phyloP scores from a whole-genome alignment of 2,113 vertebrate species.

The Chaetodon trifascialis region DNA sequence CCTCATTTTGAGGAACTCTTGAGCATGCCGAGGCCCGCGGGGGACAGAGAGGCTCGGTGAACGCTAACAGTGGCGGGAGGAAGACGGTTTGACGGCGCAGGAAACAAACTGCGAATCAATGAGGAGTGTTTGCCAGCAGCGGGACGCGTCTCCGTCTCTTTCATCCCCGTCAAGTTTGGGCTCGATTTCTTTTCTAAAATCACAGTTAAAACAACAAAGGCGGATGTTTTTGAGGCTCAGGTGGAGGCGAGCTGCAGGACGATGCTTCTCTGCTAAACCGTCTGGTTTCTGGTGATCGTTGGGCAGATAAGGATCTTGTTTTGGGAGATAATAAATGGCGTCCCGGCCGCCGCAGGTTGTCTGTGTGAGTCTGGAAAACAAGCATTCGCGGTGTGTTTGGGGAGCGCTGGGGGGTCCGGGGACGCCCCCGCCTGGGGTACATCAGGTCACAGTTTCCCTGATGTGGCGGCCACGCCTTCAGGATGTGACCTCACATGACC shows the following conservation, averaged over 20 bases:
- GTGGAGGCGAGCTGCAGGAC: background rate
- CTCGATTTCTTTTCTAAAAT: background rate
- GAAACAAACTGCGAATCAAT: background rate
- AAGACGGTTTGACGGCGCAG: background rate
- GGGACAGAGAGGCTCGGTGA: conserved; percentile 3
- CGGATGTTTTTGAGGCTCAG: conserved; percentile 1
- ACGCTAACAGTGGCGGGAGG: background rate
- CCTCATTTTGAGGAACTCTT: conserved; percentile 46
- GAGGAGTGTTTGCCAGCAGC: conserved; percentile 14
- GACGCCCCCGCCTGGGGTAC: background rate
- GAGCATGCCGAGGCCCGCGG: background rate
- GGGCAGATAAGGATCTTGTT: conserved; percentile 56
- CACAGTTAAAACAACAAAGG: conserved; percentile 32
- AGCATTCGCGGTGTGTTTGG: conserved; percentile 10
- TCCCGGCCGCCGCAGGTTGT: conserved; percentile 9
- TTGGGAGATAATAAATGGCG: conserved; percentile 54
- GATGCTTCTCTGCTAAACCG: background rate
- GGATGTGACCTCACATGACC: background rate
- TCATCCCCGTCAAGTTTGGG: conserved; percentile 2
- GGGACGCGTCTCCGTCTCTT: conserved; percentile 7
- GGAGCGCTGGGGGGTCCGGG: conserved; percentile 36
- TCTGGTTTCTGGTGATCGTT: conserved; percentile 34
- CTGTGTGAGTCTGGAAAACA: conserved; percentile 19
- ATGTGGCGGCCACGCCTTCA: background rate
- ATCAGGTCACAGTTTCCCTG: background rate